phyloP scores from a whole-genome alignment of 2,888 invertebrate genomes.

The Phalera bucephala region DNA sequence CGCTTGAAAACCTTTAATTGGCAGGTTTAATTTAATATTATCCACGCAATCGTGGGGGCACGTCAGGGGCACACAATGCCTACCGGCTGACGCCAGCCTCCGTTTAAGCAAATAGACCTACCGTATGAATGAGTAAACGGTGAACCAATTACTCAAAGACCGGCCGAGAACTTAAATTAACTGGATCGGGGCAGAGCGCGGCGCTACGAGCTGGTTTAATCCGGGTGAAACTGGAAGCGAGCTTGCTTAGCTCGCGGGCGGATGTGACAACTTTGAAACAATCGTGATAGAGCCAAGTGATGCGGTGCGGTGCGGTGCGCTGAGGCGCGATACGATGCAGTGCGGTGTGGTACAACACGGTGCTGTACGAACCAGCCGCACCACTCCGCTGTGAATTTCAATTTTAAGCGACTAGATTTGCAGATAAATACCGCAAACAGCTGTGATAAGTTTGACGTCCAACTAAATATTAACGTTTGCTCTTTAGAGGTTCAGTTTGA shows the following conservation, averaged over 20 bases:
- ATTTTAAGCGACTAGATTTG: slow-evolving; percentile 10
- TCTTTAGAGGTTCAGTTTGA: too few relatives aligned
- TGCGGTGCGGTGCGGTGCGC: background rate
- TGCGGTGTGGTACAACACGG: too few relatives aligned
- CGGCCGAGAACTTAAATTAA: slow-evolving; percentile 48
- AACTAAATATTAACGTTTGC: too few relatives aligned
- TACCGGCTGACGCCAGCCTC: slow-evolving; percentile 15
- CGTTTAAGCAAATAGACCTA: slow-evolving; percentile 23
- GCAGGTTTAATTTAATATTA: slow-evolving; percentile 40
- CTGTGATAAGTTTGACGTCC: slow-evolving; percentile 15
- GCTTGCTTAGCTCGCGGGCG: slow-evolving; percentile 14
- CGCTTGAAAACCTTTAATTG: slow-evolving; percentile 32
- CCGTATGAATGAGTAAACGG: slow-evolving; percentile 43
- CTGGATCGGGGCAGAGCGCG: slow-evolving; percentile 18
- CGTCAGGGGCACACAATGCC: slow-evolving; percentile 31
- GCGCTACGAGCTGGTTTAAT: slow-evolving; percentile 19
- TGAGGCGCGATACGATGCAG: background rate
- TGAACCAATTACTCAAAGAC: slow-evolving; percentile 40
- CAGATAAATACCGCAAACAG: slow-evolving; percentile 14
- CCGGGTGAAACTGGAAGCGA: slow-evolving; percentile 16
- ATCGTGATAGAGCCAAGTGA: slow-evolving; percentile 13
- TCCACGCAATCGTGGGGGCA: slow-evolving; percentile 21
- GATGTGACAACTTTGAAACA: slow-evolving; percentile 23
- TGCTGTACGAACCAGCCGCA: too few relatives aligned
- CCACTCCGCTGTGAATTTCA: slow-evolving; percentile 3